A percentile compares a stretch with the other conserved stretches of the same genome.
These are phyloP conservation scores for Romanomermis culicivorax DNA, from an alignment of 2,888 invertebrate genomes.

Conservation along the genomic window DNA sequence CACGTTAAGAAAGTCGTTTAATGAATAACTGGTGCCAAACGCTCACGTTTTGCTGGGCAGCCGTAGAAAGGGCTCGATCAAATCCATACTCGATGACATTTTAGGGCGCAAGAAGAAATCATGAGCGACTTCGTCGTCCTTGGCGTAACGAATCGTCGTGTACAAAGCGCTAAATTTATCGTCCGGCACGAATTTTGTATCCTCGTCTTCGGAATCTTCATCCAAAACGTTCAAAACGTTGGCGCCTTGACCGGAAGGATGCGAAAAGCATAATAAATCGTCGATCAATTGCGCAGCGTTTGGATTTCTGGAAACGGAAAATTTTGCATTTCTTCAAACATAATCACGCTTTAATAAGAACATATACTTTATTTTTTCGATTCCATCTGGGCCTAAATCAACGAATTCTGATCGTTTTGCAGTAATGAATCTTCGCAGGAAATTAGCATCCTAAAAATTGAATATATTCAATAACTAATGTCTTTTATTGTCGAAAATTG, in stretches of 20 bases:
- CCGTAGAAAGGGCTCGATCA: constrained; percentile 77
- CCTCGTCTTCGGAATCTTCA: constrained; percentile 41
- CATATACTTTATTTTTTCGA: not conserved
- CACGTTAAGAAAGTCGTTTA: too few species aligned
- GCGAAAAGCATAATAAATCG: constrained; percentile 15
- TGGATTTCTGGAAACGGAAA: not conserved
- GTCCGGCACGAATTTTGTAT: constrained; percentile 11
- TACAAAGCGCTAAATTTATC: constrained; percentile 1
- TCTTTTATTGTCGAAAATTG: too few species aligned
- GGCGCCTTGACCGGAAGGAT: not conserved
- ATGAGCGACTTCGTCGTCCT: not conserved
- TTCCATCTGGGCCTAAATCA: not conserved
- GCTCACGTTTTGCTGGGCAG: constrained; percentile 47
- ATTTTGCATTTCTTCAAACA: not conserved
- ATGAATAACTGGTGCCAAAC: too few species aligned
- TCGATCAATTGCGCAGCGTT: constrained; percentile 17
- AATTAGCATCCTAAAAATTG: constrained; percentile 49
- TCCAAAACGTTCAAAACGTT: constrained; percentile 13
- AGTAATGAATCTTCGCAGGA: constrained; percentile 51
- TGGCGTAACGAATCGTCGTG: not conserved
- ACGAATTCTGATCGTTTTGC: constrained; percentile 43
- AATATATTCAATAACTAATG: too few species aligned
- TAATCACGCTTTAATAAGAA: not conserved
- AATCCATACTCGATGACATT: not conserved
- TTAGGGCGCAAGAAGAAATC: too few species aligned